Percentiles rank a stretch among this genome's conserved stretches.
Conservation (phyloP, 2,888 invertebrate genomes). For the Nemurella pictetii region DNA sequence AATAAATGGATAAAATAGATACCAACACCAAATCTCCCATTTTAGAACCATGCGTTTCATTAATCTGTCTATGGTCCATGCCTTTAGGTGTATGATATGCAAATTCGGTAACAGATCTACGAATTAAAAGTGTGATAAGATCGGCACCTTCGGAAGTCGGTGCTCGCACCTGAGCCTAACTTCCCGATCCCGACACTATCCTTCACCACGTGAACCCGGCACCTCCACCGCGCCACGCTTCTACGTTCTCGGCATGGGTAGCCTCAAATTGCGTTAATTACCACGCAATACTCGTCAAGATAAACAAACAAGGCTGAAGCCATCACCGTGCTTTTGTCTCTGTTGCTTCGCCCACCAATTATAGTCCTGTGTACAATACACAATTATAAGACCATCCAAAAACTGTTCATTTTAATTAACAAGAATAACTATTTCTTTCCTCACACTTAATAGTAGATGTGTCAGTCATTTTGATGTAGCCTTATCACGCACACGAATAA, state of each 20-base stretch:
- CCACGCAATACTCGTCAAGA: not conserved
- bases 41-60: not conserved
- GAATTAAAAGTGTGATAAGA: not conserved
- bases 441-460: not conserved
- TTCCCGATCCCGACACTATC: too few relatives aligned
- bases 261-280: not conserved
- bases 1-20: too few relatives aligned
- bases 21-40: too few relatives aligned
- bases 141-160: not conserved
- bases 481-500: not conserved
- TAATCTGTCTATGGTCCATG: not conserved
- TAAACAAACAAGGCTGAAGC: not conserved
- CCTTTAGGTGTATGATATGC: not conserved
- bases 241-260: too few relatives aligned
- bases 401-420: not conserved
- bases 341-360: not conserved
- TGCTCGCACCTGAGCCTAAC: too few relatives aligned
- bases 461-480: not conserved
- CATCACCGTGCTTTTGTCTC: not conserved
- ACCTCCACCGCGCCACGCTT: constrained; percentile 12
- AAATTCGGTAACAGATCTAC: not conserved
- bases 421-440: not conserved
- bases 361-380: not conserved
- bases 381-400: not conserved
- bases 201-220: not conserved